Evolutionary conservation across 37 sponge, comb jelly and placozoan genomes (phyloP), one percentile per base, ranked within the genome.

Genomic region (Beroe forskalii): DNA sequence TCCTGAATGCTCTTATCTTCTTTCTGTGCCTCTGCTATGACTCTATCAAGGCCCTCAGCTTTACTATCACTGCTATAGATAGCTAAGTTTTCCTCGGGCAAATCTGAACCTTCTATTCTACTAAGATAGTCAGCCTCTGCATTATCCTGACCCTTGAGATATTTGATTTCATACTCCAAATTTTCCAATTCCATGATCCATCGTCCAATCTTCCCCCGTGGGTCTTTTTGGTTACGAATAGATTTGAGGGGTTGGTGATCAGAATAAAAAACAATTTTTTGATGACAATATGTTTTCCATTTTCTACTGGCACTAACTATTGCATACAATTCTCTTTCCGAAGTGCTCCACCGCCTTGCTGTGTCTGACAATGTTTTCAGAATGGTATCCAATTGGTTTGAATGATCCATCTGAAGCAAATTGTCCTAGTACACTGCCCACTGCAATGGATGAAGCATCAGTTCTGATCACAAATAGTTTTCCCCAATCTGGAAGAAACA

Each of bases 291-390:
- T 1, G 8, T 1, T 28, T 3, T 4, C 40, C 38, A 72, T 38
- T 72, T 72, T 22, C 76, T 32, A 12, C 37, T 12, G 19, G 40
- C 40, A 4, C 14, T 6, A 8, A 86, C 61, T n/a, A 86, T 30
- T 24, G 89, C 89, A 60, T 32, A 55, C 60, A 86, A 44, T 27
- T 86, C 89, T 33, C 30, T 86, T 6, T 55, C 61, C 3, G 89
- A 42, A 17, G 37, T 60, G 12, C 31, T 31, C 61, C 61, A 86
- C 2, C 25, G 12, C 24, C n/a, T n/a, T 25, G 40, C 31, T 2
- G 89, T 17, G 8, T 43, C 32, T 28, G 89, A 60, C 1, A 86
- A 60, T 9, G 12, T 55, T 43, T 39, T 55, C 14, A 3, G 61
- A 60, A 60, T 9, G 19, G 61, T 86, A 86, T 9, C 24, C 60